Percentiles rank a stretch among this genome's conserved stretches.
phyloP scores from a whole-genome alignment of 1,140 invertebrate genomes.

The Sitophilus oryzae region DNA sequence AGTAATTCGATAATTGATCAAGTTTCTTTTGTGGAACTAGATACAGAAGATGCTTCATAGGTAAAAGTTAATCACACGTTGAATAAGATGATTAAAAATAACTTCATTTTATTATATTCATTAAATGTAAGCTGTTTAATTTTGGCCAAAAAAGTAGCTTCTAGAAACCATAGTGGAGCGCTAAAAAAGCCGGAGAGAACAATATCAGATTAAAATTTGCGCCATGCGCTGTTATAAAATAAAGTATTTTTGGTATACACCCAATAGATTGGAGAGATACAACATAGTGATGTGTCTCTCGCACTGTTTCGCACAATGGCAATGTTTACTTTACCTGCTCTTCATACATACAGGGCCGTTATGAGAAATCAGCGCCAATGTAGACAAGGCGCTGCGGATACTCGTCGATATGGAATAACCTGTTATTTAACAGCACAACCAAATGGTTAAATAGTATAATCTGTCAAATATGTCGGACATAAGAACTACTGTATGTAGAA shows the following conservation, averaged over 20 bases:
- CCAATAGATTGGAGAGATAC: neutral
- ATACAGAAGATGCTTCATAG: too few relatives aligned
- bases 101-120: too few relatives aligned
- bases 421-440: conserved; percentile 24
- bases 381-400: conserved; percentile 17
- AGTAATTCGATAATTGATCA: too few relatives aligned
- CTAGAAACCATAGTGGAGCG: too few relatives aligned
- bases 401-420: conserved; percentile 16
- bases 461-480: conserved; percentile 15
- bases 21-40: too few relatives aligned
- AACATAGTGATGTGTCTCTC: conserved; percentile 4
- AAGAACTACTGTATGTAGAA: conserved; percentile 10
- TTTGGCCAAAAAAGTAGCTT: too few relatives aligned
- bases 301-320: conserved; percentile 20
- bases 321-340: conserved; percentile 24
- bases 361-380: conserved; percentile 20
- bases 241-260: neutral
- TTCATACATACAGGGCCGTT: conserved; percentile 19
- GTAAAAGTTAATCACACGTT: too few relatives aligned
- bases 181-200: too few relatives aligned
- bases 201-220: too few relatives aligned
- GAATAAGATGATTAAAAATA: too few relatives aligned
- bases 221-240: too few relatives aligned
- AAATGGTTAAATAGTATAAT: conserved; percentile 24
- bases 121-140: too few relatives aligned